phyloP scores from a whole-genome alignment of 2,888 invertebrate species.

The Campoletis raptor region DNA sequence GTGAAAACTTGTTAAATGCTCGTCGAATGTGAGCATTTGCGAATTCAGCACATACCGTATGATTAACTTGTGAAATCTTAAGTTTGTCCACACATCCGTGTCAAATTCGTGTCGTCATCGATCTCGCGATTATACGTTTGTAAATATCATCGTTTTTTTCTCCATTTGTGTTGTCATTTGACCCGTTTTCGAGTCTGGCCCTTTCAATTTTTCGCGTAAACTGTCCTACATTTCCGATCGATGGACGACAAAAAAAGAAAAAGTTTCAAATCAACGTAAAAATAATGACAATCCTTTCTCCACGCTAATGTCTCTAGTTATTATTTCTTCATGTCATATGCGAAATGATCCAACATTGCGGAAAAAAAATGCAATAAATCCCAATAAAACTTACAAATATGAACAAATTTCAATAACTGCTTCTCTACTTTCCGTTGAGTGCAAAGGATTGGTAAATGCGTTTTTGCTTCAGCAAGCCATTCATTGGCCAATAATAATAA shows the following conservation, averaged over 20 bases:
- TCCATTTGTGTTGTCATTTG: neutral
- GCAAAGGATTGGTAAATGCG: neutral
- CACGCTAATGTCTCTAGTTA: neutral
- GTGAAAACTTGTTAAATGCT: slow-evolving; percentile 3
- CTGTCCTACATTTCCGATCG: neutral
- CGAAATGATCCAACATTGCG: neutral
- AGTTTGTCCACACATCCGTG: neutral
- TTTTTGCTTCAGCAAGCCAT: neutral
- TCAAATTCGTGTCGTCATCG: neutral
- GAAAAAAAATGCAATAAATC: neutral
- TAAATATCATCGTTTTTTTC: neutral
- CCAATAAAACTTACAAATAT: neutral
- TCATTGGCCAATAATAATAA: neutral
- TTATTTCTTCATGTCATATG: neutral
- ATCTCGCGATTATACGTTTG: neutral
- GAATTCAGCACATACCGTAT: slow-evolving; percentile 8
- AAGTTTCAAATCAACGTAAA: neutral
- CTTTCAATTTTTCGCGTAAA: neutral
- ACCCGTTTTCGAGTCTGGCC: neutral
- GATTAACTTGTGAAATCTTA: neutral
- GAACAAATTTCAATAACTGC: neutral
- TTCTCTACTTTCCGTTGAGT: neutral
- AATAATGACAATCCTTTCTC: neutral
- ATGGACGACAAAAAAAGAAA: neutral
- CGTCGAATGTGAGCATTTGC: neutral